These are phyloP conservation scores for Electrophaes corylata DNA, from an alignment of 2,888 invertebrate species.

Conservation along the genomic window DNA sequence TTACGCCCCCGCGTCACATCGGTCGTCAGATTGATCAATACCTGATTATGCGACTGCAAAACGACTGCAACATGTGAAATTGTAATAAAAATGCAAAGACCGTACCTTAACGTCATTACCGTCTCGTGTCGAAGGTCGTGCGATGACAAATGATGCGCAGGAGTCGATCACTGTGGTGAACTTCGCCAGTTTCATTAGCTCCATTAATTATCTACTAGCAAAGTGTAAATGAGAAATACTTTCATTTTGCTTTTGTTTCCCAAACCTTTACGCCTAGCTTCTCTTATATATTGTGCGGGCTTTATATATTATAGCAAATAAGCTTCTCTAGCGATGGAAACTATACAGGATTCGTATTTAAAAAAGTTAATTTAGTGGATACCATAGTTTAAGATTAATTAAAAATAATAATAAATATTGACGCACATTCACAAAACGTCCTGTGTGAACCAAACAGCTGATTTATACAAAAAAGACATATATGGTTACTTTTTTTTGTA, in stretches of 20 bases:
- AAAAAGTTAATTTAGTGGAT: no score
- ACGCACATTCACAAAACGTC: no score
- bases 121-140: constrained; percentile 66
- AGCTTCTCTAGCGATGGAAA: no score
- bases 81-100: constrained; percentile 46
- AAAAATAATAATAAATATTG: no score
- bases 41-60: background rate
- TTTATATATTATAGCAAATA: no score
- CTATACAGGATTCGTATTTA: no score
- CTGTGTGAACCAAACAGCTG: no score
- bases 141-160: constrained; percentile 80
- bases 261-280: constrained; percentile 20
- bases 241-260: constrained; percentile 54
- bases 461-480: no score
- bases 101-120: constrained; percentile 62
- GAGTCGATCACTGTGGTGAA: constrained; percentile 72
- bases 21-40: background rate
- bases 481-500: no score
- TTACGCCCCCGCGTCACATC: no score
- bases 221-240: constrained; percentile 70
- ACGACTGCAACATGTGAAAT: constrained; percentile 38
- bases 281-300: no score
- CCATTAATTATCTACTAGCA: constrained; percentile 72
- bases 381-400: no score
- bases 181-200: constrained; percentile 71